These are phyloP conservation scores for Narcine bancroftii DNA, from an alignment of 2,113 vertebrate genomes.

Conservation along the genomic window DNA sequence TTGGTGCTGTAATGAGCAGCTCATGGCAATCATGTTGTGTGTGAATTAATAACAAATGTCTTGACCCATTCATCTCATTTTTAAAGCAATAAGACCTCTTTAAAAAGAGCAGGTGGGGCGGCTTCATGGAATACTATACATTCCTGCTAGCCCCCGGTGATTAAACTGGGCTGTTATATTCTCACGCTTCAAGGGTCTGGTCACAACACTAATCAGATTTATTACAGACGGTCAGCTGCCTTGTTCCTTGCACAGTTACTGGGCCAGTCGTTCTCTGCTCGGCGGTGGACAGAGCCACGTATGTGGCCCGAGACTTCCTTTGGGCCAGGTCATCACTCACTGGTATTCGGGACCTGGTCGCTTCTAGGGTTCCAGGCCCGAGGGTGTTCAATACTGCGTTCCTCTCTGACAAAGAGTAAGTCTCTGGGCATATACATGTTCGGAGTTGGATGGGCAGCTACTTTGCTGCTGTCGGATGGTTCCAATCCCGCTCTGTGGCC, in stretches of 20 bases:
- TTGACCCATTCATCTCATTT: background rate
- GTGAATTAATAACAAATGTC: background rate
- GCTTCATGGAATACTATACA: background rate
- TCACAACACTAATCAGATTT: background rate
- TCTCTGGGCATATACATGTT: background rate
- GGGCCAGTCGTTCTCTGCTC: background rate
- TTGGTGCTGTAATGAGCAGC: background rate
- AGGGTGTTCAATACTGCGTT: background rate
- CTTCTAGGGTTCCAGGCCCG: background rate
- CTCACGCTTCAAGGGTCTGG: background rate
- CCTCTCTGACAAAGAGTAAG: background rate
- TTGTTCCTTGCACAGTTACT: background rate
- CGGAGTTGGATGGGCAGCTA: background rate
- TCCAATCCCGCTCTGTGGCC: too few relatives aligned
- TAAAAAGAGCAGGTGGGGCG: background rate
- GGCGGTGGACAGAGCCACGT: background rate
- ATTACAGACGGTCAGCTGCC: background rate
- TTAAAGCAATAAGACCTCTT: background rate
- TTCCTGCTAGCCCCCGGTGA: background rate
- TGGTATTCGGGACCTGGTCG: background rate
- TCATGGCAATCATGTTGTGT: background rate
- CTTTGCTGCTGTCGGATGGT: background rate
- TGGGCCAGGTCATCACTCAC: background rate
- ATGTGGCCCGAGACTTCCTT: background rate
- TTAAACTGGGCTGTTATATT: background rate